Conservation (phyloP, 2,797 vertebrate genomes). For the Molossus alvarezi region DNA sequence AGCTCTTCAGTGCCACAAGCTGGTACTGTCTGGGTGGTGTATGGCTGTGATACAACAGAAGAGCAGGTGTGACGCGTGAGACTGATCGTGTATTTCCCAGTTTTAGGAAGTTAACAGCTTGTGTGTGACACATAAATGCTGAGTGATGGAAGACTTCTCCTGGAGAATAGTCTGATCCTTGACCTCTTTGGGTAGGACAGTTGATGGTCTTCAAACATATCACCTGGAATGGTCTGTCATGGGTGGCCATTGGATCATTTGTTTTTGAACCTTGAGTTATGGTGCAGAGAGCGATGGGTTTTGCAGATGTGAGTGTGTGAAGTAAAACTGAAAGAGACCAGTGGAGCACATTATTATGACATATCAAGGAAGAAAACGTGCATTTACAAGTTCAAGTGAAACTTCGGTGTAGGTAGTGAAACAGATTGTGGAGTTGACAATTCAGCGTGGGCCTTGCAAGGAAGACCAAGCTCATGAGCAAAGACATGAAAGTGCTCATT, state of each 20-base stretch:
- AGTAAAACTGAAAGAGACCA: constrained; percentile 50
- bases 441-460: background rate
- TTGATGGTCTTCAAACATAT: constrained; percentile 70
- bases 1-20: constrained; percentile 63
- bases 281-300: constrained; percentile 79
- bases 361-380: constrained; percentile 6
- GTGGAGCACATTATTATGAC: constrained; percentile 54
- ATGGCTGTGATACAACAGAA: constrained; percentile 69
- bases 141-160: constrained; percentile 50
- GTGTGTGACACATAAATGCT: constrained; percentile 60
- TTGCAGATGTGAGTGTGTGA: constrained; percentile 70
- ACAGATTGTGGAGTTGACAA: background rate
- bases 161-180: constrained; percentile 69
- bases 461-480: constrained; percentile 40
- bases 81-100: constrained; percentile 60
- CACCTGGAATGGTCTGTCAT: constrained; percentile 71
- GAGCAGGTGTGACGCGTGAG: constrained; percentile 71
- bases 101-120: constrained; percentile 74
- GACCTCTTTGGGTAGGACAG: constrained; percentile 65
- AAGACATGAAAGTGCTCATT: constrained; percentile 2
- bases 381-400: constrained; percentile 46
- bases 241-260: constrained; percentile 66
- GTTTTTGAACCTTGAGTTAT: constrained; percentile 78
- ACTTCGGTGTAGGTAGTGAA: background rate
- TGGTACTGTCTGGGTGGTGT: constrained; percentile 71